Base-by-base conservation (phyloP, 1,140 invertebrate species). In the Brachionus paranguensis region DNA sequence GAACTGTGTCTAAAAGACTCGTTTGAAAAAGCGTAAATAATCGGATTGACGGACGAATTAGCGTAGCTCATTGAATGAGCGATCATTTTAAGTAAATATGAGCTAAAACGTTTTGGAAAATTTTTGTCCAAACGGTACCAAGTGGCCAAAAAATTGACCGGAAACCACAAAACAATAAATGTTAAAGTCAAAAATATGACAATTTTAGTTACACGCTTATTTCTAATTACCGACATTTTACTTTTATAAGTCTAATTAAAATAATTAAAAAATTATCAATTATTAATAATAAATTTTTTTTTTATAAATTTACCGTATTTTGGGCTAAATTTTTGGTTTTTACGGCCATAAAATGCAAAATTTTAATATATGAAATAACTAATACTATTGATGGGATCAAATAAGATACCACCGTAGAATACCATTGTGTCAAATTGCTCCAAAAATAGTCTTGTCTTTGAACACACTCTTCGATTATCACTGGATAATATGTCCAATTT, bases 11-110 rank as follows among this genome's bases (percentile, higher is more conserved):
- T 85, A 85, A 89, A 88, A 45, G 88, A 89, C 20, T 88, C 88
- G 85, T 91, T 91, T 78, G 91, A 87, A 20, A 90, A 90, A 29
- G 90, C 90, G 85, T 91, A 91, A 27, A 91, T 87, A 24, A 91
- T 86, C 0, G 91, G 91, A 86, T 91, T 91, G 60, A 90, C 85
- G 29, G 89, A 88, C 43, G 89, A 90, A 87, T 91, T 91, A 17
- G 88, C 88, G 84, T 91, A 91, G 64, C 90, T 88, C 60, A 91
- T 85, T 12, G 84, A 68, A 70, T 84, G 84, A 60, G 84, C 60
- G 17, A 72, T 37, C 72, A 84, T 79, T 78, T 84, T 84, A 7
- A 79, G 33, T 10, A 45, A 47, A 50, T 68, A 84, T 14, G 47
- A 47, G n/a, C 45, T 47, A 33, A 47, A 78, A 64, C 50, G 33